Percentiles rank a stretch among this genome's conserved stretches.
Evolutionary conservation across 2,113 vertebrate genomes (phyloP).

Genomic region (Megaceryle torquata): DNA sequence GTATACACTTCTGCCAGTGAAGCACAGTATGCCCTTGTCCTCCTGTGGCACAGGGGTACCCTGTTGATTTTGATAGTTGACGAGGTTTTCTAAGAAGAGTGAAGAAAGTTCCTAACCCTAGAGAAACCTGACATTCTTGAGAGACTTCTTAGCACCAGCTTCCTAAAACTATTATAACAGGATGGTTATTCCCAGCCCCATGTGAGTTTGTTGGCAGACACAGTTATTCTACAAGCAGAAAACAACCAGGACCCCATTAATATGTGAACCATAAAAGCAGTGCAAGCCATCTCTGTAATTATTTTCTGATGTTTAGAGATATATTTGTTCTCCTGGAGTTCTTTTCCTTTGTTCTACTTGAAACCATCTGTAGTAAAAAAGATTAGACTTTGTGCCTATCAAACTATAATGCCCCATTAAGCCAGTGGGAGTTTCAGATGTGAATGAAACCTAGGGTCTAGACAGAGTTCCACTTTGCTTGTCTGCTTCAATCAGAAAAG

Average conservation of each 20-base stretch:
- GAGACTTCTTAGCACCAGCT: background rate
- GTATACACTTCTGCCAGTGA: background rate
- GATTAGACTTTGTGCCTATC: background rate
- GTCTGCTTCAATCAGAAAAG: background rate
- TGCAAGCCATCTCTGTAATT: background rate
- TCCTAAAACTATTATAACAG: background rate
- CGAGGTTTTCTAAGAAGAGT: background rate
- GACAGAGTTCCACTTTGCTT: background rate
- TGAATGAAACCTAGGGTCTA: background rate
- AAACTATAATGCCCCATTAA: background rate
- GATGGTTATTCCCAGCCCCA: background rate
- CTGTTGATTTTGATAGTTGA: background rate
- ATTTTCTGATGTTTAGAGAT: constrained; percentile 25
- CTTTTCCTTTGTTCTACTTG: background rate
- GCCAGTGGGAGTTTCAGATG: background rate
- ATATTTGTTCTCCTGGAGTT: background rate
- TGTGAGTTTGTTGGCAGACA: background rate
- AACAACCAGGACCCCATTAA: background rate
- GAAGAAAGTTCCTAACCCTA: background rate
- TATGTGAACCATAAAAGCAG: background rate
- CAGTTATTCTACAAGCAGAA: background rate
- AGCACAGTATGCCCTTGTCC: background rate
- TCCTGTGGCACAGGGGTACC: background rate
- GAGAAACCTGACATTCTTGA: background rate
- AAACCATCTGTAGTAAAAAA: background rate